phyloP scores from a whole-genome alignment of 2,797 vertebrate species.

The Cossypha polioptera region DNA sequence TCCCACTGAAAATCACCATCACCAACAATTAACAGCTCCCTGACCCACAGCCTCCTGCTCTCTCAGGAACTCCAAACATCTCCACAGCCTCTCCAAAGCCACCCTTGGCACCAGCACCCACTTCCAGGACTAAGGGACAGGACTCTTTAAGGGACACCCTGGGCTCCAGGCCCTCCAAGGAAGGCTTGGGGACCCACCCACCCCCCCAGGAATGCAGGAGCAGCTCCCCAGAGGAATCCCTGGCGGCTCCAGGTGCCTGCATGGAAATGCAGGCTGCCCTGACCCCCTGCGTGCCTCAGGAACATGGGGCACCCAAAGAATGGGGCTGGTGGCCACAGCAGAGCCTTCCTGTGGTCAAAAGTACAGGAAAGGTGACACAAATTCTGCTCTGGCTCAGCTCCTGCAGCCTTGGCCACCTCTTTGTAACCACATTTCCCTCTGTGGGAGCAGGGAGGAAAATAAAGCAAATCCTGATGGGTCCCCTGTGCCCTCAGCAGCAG shows the following conservation, averaged over 20 bases:
- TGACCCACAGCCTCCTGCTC: not conserved
- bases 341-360: not conserved
- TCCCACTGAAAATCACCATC: not conserved
- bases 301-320: rapidly evolving
- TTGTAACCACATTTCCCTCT: not conserved
- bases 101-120: not conserved
- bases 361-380: not conserved
- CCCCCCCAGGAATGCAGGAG: not conserved
- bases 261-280: not conserved
- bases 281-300: rapidly evolving
- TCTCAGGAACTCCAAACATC: not conserved
- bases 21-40: not conserved
- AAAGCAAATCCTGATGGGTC: not conserved
- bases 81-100: not conserved
- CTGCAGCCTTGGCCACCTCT: not conserved
- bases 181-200: rapidly evolving
- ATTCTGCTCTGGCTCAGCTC: not conserved
- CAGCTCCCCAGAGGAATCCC: not conserved
- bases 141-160: rapidly evolving
- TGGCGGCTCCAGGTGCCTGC: not conserved
- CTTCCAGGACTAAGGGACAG: not conserved
- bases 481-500: not conserved
- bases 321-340: not conserved
- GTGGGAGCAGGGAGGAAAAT: not conserved
- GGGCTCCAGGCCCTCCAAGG: not conserved